A percentile compares a stretch with the other conserved stretches of the same genome.
Evolutionary conservation across 2,113 vertebrate species (phyloP).

Genomic region (Mungos mungo): DNA sequence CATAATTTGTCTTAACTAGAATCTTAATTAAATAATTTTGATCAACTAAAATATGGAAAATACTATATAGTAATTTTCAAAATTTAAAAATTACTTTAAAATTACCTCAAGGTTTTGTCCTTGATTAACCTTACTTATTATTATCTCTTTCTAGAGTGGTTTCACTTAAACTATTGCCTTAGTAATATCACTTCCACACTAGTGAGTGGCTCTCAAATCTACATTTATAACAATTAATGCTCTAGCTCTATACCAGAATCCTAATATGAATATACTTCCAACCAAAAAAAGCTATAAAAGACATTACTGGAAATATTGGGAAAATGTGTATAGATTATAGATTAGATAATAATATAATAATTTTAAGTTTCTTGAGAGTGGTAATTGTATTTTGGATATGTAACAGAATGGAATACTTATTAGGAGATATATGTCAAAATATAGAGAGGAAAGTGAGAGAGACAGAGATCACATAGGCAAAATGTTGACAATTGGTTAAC

Average conservation of each 20-base stretch:
- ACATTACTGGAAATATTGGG: neutral
- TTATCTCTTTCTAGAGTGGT: neutral
- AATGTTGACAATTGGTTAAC: neutral
- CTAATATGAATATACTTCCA: neutral
- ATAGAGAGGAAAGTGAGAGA: neutral
- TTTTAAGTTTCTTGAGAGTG: neutral
- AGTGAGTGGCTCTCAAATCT: neutral
- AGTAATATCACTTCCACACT: neutral
- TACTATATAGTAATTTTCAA: neutral
- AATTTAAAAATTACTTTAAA: neutral
- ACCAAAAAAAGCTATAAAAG: neutral
- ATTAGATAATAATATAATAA: neutral
- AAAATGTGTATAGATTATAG: neutral
- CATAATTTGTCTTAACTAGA: neutral
- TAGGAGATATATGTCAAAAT: neutral
- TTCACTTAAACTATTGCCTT: neutral
- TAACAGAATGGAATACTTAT: neutral
- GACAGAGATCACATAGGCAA: neutral
- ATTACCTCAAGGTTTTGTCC: neutral
- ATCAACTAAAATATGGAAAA: neutral
- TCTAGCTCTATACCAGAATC: neutral
- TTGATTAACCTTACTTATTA: neutral
- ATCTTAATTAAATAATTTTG: neutral
- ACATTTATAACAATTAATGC: neutral
- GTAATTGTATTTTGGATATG: neutral